Base-by-base conservation (phyloP, 2,888 invertebrate genomes). In the Himalopsyche kuldschensis region DNA sequence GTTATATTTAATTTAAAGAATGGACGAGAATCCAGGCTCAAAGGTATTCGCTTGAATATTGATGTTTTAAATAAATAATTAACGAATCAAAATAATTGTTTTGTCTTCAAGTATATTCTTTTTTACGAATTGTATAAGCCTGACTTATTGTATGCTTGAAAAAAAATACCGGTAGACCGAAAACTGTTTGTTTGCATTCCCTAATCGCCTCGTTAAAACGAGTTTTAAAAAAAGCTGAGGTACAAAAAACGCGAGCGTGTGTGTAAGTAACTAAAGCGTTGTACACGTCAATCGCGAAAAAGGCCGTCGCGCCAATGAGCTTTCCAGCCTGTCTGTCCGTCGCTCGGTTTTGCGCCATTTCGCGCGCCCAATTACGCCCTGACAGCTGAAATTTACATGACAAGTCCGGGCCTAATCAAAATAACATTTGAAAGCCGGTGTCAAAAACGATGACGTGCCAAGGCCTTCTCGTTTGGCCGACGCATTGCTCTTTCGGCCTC, bases 301-400 rank as follows among this genome's bases (percentile, higher is more conserved):
- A 89, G 90, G 90, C 90, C 90, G 55, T 55, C 55, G 55, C 55
- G 55, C 55, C 55, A 55, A 55, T 55, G 55, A 55, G 55, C 55
- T 55, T 55, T 55, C 55, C 55, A 55, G 55, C 20, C 55, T 55
- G 90, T 88, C 89, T 88, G 87, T 87, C 87, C 88, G 89, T 87
- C 89, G 89, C 89, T 90, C 91, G 90, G 91, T 79, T 55, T 55
- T 55, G 55, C 89, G 88, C 88, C 89, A 89, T 89, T 90, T 89
- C 90, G 88, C 89, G 89, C 89, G 90, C 91, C 92, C 92, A 92
- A 92, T 92, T 92, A 92, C 89, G 90, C 88, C 90, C 91, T 75
- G 83, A 92, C 92, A 92, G 92, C 90, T 91, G 90, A 92, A 91
- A 91, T 91, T 91, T 90, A 91, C 91, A 91, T 91, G 92, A 92